A percentile compares a stretch with the other conserved stretches of the same genome.
phyloP scores from a whole-genome alignment of 2,797 vertebrate genomes.

The Pseudomugil tenellus region DNA sequence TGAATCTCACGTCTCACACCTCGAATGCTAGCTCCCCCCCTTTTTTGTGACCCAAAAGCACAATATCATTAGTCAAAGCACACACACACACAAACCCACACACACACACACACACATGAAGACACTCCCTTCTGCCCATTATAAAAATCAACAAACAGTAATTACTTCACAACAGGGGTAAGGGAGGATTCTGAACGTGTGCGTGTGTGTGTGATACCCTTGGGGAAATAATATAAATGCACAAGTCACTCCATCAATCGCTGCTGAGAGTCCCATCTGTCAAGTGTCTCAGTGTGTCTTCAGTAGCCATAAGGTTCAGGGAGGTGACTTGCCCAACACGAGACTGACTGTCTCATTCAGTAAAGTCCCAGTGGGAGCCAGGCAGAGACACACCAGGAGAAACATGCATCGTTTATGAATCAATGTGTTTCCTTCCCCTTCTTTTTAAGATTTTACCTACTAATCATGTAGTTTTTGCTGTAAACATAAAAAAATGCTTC shows the following conservation, averaged over 20 bases:
- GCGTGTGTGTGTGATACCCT: conserved; percentile 21
- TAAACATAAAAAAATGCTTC: background rate
- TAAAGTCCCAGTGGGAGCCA: conserved; percentile 12
- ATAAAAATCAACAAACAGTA: conserved; percentile 30
- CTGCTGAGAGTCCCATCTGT: conserved; percentile 65
- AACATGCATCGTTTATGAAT: background rate
- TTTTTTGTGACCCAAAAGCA: conserved; percentile 17
- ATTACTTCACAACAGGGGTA: conserved; percentile 32
- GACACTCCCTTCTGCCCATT: conserved; percentile 24
- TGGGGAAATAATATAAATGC: conserved; percentile 47
- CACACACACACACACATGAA: too few relatives aligned
- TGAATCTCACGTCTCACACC: conserved; percentile 17
- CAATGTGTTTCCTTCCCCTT: background rate
- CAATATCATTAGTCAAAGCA: conserved; percentile 19
- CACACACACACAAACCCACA: conserved; percentile 5
- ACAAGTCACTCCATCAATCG: conserved; percentile 41
- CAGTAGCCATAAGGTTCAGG: conserved; percentile 42
- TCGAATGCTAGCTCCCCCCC: conserved; percentile 7
- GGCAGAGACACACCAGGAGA: background rate
- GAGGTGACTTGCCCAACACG: conserved; percentile 55
- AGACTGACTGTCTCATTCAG: conserved; percentile 50
- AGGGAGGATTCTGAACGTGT: conserved; percentile 3
- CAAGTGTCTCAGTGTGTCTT: conserved; percentile 36
- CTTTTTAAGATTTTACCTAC: too few relatives aligned
- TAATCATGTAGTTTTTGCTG: too few relatives aligned